Evolutionary conservation across 2,113 vertebrate species (phyloP), one percentile per base, ranked within the genome.

Genomic region (Dunckerocampus dactyliophorus): DNA sequence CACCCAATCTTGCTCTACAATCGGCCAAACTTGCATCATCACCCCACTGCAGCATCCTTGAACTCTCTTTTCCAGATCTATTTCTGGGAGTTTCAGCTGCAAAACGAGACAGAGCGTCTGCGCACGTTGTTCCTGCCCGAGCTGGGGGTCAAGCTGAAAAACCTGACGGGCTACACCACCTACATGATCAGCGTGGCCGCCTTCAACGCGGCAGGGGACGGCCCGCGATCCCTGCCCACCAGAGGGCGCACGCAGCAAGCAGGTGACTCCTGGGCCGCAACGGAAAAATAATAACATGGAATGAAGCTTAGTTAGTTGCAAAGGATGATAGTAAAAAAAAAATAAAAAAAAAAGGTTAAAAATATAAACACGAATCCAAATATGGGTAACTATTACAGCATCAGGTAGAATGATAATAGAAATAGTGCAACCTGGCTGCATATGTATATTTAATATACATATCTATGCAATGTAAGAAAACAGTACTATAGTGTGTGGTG

Each of bases 131-230:
- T 98, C 85, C 83, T 98, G 80, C 95, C 95, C 0, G 96, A 99
- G 86, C 90, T 80, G 0, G 87, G 90, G 0, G 94, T 93, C 72
- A 98, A 95, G 78, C 89, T 99, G 37, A 98, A 98, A 84, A 98
- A 98, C 83, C 90, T 99, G 72, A 98, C 94, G 0, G 94, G 96
- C 42, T 99, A 96, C 84, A 99, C 95, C 12, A 87, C 92, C 1
- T 98, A 98, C 89, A 89, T 95, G 91, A 91, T 98, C 88, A 95
- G 93, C 8, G 89, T 98, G 51, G 91, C 93, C 0, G 95, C 95
- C 72, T 98, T 99, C 87, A 99, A 99, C 0, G 94, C 95, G 0
- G 96, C 96, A 0, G 96, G 97, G 0, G 97, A 98, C 0, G 94
- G 97, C 0, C 96, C 97, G 0, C 92, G 91, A 59, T 95, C 94